Percentiles rank a stretch among this genome's conserved stretches.
phyloP scores from a whole-genome alignment of 2,888 invertebrate genomes.

The Arctia plantaginis region DNA sequence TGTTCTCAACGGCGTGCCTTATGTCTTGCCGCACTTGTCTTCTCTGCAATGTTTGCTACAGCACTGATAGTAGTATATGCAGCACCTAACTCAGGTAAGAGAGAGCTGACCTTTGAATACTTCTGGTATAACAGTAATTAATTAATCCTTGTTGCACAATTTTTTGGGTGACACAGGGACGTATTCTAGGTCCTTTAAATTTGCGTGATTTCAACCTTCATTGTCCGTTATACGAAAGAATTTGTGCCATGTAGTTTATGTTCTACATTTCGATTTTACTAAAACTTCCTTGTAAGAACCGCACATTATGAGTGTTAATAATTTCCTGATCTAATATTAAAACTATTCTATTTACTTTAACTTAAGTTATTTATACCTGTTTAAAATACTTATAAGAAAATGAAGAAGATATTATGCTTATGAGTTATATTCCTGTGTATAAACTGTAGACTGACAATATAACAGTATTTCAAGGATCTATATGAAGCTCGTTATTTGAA shows the following conservation, averaged over 20 bases:
- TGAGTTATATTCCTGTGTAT: too few relatives aligned
- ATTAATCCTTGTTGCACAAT: background rate
- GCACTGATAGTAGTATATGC: conserved; percentile 96
- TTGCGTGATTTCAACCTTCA: background rate
- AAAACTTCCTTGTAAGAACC: too few relatives aligned
- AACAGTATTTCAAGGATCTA: background rate
- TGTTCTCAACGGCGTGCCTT: conserved; percentile 95
- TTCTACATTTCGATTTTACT: too few relatives aligned
- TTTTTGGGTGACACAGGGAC: background rate
- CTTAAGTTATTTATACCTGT: too few relatives aligned
- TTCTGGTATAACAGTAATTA: background rate
- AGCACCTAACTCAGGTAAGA: conserved; percentile 93
- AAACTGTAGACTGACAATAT: background rate
- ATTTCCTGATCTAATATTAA: too few relatives aligned
- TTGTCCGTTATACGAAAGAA: background rate
- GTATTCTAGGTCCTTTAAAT: background rate
- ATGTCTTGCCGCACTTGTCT: conserved; percentile 92
- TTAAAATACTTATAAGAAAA: too few relatives aligned
- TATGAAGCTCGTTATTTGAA: too few relatives aligned
- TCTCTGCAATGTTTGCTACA: conserved; percentile 92
- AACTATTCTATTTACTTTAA: too few relatives aligned
- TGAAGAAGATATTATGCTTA: too few relatives aligned
- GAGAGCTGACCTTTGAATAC: background rate
- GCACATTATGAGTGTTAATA: too few relatives aligned
- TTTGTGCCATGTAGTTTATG: too few relatives aligned